Evolutionary conservation across 2,888 invertebrate species (phyloP), one percentile per base, ranked within the genome.

Genomic region (Linhomoeus sp.): DNA sequence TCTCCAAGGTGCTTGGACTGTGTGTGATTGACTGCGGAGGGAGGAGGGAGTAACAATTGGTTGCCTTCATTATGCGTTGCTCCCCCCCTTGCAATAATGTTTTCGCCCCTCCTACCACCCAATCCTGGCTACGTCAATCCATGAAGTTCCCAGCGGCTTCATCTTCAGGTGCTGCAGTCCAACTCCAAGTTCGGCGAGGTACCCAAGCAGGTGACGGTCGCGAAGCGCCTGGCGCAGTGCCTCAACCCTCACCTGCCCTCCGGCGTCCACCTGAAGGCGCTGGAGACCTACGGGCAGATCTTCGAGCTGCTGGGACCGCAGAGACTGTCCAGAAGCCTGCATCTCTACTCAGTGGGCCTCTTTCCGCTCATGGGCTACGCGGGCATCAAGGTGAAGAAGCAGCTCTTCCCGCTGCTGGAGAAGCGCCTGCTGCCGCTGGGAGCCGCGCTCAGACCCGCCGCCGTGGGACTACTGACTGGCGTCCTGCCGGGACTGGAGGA

Each of bases 171-270:
- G 20, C 71, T 87, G 54, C 68, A 77, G 54, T 77, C 76, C 59
- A 77, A 85, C 67, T 75, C 78, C 58, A 82, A 82, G 63, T 85
- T 79, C 68, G 79, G 79, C 52, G 77, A 83, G 25, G 81, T 88
- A 58, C 87, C 87, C 9, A 74, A 83, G 52, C 72, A 82, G 54
- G 79, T 85, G 55, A 81, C 82, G 59, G 81, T 87, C 52, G 81
- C 83, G 44, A 88, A 87, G 70, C 74, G 87, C 51, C 70, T 88
- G 53, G 82, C 86, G 42, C 87, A 87, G 73, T 88, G 87, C 65
- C 80, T 87, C 75, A 86, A 88, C 70, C 86, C 86, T 35, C 81
- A 81, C 20, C 70, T 87, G 53, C 86, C 87, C 23, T 80, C 81
- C 46, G 86, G 87, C 35, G 87, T 87, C 25, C 87, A 87, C 68